Conservation (phyloP, 2,888 invertebrate species). For the Apamea sordens region DNA sequence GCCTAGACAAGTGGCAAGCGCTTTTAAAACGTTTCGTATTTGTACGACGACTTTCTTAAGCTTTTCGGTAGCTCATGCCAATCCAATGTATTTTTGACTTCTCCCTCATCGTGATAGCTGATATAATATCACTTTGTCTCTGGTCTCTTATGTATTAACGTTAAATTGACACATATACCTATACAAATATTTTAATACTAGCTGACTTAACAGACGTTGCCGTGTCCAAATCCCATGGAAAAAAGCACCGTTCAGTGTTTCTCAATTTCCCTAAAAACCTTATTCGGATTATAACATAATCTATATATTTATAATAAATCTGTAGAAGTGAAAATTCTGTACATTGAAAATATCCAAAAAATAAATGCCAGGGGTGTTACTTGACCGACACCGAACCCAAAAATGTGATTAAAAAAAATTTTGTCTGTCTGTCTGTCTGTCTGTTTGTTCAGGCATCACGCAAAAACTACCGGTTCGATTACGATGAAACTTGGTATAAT, state of each 20-base stretch:
- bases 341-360: no score
- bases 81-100: background rate
- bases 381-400: no score
- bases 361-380: no score
- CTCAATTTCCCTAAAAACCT: fast-evolving
- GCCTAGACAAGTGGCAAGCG: background rate
- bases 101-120: background rate
- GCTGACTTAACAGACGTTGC: background rate
- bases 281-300: no score
- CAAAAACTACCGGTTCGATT: no score
- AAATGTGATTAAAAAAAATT: no score
- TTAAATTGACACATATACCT: background rate
- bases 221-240: background rate
- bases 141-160: no score
- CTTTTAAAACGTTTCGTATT: background rate
- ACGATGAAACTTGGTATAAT: no score
- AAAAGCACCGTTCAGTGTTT: background rate
- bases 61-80: background rate
- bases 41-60: background rate
- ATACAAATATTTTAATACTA: background rate
- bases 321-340: no score
- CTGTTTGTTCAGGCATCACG: no score
- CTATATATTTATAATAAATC: no score
- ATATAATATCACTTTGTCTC: background rate
- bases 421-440: no score